These are phyloP conservation scores for Fopius arisanus DNA, from an alignment of 1,140 invertebrate genomes.

Conservation along the genomic window DNA sequence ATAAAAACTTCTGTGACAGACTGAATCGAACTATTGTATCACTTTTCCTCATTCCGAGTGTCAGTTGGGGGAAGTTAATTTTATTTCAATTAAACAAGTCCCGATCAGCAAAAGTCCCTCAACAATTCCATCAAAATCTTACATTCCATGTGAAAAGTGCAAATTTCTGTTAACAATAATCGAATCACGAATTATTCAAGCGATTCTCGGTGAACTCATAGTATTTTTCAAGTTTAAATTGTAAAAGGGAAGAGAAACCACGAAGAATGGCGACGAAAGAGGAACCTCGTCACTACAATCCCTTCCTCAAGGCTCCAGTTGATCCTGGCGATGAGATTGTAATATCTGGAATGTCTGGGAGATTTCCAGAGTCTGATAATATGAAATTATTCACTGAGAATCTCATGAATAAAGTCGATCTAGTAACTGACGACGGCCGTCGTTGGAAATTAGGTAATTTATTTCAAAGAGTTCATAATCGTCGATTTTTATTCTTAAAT, in stretches of 20 bases:
- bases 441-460: constrained; percentile 75
- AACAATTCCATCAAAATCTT: background rate
- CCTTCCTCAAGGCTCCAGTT: constrained; percentile 27
- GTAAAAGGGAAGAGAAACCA: background rate
- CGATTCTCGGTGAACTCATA: background rate
- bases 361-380: constrained; percentile 86
- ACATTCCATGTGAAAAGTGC: constrained; percentile 1
- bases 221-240: background rate
- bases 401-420: constrained; percentile 78
- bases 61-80: constrained; percentile 4
- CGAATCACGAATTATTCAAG: background rate
- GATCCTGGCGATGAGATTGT: constrained; percentile 79
- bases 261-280: background rate
- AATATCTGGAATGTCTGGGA: constrained; percentile 82
- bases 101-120: background rate
- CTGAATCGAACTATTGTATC: background rate
- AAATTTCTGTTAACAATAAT: background rate
- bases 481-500: background rate
- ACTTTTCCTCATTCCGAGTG: constrained; percentile 34
- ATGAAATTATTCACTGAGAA: constrained; percentile 82
- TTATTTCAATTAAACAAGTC: background rate
- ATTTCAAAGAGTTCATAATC: too few species aligned
- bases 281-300: constrained; percentile 9
- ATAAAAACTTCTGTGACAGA: constrained; percentile 45
- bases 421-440: constrained; percentile 79